Evolutionary conservation across 2,797 vertebrate genomes (phyloP).

Genomic region (Sebastes itinus): DNA sequence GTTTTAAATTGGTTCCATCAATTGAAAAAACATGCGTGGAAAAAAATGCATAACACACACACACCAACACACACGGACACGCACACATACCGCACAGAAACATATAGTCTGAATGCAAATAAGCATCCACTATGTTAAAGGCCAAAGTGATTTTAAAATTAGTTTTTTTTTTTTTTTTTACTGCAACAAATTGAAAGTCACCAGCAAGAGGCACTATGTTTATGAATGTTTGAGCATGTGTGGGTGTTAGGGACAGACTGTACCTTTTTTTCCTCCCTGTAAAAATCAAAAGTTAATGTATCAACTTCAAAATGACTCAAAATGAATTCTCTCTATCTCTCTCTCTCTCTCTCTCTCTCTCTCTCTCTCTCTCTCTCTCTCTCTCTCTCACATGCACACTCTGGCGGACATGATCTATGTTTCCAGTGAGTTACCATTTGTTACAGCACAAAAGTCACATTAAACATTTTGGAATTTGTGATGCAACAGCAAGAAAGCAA

Average conservation of each 20-base stretch:
- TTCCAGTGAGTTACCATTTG: slow-evolving; percentile 35
- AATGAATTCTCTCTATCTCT: neutral
- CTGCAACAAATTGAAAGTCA: slow-evolving; percentile 44
- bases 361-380: neutral
- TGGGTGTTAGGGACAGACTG: neutral
- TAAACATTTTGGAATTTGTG: slow-evolving; percentile 57
- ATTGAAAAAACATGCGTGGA: slow-evolving; percentile 23
- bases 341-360: neutral
- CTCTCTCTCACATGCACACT: neutral
- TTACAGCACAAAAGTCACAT: slow-evolving; percentile 44
- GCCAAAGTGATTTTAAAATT: slow-evolving; percentile 63
- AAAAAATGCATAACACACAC: neutral
- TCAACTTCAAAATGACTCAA: slow-evolving; percentile 7
- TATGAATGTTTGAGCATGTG: neutral
- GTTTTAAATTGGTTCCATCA: slow-evolving; percentile 46
- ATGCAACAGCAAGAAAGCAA: slow-evolving; percentile 68
- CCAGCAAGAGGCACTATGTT: neutral
- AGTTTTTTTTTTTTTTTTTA: slow-evolving; percentile 33
- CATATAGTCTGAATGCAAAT: slow-evolving; percentile 23
- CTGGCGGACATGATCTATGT: slow-evolving; percentile 17
- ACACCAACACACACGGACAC: neutral
- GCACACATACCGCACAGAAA: neutral
- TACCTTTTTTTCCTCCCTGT: neutral
- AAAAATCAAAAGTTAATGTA: slow-evolving; percentile 2
- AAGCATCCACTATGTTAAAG: slow-evolving; percentile 37